A percentile compares a stretch with the other conserved stretches of the same genome.
phyloP scores from a whole-genome alignment of 1,140 invertebrate species.

The Drosophila nikananu region DNA sequence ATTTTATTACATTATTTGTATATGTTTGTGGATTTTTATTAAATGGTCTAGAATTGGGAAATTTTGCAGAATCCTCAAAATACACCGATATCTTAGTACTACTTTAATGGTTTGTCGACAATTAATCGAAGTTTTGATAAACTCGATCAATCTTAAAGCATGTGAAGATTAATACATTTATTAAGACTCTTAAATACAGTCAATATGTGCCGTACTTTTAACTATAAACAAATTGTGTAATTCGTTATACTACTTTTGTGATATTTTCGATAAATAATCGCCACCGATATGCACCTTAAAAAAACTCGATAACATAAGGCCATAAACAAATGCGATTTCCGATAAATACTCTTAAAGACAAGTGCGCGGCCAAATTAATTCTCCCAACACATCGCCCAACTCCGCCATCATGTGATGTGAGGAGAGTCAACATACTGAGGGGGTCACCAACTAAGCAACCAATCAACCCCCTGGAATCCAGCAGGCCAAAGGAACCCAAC shows the following conservation, averaged over 20 bases:
- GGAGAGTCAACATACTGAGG: neutral
- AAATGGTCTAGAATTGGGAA: neutral
- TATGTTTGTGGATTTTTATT: slow-evolving; percentile 13
- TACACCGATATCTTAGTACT: neutral
- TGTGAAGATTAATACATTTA: too few relatives aligned
- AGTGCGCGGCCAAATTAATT: neutral
- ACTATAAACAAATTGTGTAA: neutral
- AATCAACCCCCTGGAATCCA: neutral
- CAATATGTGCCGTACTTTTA: neutral
- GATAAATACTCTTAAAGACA: neutral
- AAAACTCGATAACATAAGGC: neutral
- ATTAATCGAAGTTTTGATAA: neutral
- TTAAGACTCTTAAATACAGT: too few relatives aligned
- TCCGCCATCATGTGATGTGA: slow-evolving; percentile 14
- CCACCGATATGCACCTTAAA: too few relatives aligned
- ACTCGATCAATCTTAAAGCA: too few relatives aligned
- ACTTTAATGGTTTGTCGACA: neutral
- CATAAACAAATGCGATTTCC: neutral
- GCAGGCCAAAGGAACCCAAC: slow-evolving; percentile 24
- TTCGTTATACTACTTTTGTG: neutral
- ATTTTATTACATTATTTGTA: neutral
- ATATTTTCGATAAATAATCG: neutral
- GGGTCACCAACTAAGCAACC: neutral
- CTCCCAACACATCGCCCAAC: neutral
- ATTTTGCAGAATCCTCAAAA: neutral